Evolutionary conservation across 2,888 invertebrate genomes (phyloP).

Genomic region (Cantharis nigra): DNA sequence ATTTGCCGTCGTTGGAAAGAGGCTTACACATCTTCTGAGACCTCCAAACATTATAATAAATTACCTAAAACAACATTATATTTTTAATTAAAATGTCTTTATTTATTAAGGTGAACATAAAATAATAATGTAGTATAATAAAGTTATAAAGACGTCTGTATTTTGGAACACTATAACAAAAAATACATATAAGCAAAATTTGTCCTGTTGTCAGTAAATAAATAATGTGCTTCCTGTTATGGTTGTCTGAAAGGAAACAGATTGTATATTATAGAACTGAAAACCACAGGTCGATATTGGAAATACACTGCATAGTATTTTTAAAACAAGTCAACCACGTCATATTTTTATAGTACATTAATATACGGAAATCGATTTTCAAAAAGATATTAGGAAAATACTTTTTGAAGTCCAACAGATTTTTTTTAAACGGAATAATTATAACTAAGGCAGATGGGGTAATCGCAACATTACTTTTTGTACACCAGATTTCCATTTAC

Average conservation of each 20-base stretch:
- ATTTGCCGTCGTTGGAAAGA: neutral
- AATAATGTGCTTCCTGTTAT: neutral
- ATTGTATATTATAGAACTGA: neutral
- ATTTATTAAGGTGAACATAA: neutral
- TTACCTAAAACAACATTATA: neutral
- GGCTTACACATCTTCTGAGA: neutral
- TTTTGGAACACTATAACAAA: neutral
- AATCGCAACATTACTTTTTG: too few species aligned
- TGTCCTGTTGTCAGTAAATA: neutral
- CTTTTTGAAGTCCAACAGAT: too few species aligned
- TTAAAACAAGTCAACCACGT: neutral
- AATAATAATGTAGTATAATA: too few species aligned
- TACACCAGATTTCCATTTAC: too few species aligned
- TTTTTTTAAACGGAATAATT: too few species aligned
- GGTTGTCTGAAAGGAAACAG: neutral
- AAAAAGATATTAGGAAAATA: too few species aligned
- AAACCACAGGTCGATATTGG: neutral
- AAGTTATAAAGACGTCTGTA: neutral
- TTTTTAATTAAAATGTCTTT: neutral
- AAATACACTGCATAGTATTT: neutral
- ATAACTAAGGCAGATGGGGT: too few species aligned
- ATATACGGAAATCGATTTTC: too few species aligned
- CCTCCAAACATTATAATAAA: neutral
- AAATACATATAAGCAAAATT: neutral
- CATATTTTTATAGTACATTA: too few species aligned